phyloP scores from a whole-genome alignment of 2,797 vertebrate species.

The Melanotaenia nigrans region DNA sequence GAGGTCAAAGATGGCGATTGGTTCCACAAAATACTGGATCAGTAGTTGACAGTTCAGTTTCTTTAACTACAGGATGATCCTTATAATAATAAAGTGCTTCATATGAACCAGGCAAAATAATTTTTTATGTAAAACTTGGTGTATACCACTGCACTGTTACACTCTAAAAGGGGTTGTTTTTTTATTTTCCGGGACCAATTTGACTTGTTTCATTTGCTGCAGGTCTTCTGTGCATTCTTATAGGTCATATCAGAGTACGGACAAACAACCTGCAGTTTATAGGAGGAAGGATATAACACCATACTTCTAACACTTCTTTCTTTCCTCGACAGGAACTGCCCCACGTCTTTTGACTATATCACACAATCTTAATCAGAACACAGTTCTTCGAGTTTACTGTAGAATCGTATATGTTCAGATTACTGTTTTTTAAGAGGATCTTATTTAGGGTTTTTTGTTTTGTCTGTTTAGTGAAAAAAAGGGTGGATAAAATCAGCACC shows the following conservation, averaged over 20 bases:
- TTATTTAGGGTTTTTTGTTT: neutral
- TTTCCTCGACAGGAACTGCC: slow-evolving; percentile 1
- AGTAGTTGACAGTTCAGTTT: neutral
- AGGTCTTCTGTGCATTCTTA: neutral
- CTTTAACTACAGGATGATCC: neutral
- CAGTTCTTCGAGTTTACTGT: neutral
- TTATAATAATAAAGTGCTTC: no score
- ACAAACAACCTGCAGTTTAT: neutral
- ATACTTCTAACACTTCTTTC: neutral
- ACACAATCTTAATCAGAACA: neutral
- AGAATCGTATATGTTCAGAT: neutral
- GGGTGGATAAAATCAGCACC: neutral
- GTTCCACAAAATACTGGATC: neutral
- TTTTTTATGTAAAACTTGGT: neutral
- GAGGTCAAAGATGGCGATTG: neutral
- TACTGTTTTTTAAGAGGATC: neutral
- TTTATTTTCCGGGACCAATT: neutral
- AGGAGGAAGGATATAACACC: neutral
- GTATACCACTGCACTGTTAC: neutral
- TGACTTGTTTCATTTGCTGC: neutral
- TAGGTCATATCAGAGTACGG: neutral
- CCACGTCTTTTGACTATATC: neutral
- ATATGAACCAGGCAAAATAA: no score
- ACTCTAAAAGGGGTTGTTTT: neutral
- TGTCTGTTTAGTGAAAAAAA: neutral